These are phyloP conservation scores for Ciconia nigra DNA, from an alignment of 2,797 vertebrate species.

Conservation along the genomic window DNA sequence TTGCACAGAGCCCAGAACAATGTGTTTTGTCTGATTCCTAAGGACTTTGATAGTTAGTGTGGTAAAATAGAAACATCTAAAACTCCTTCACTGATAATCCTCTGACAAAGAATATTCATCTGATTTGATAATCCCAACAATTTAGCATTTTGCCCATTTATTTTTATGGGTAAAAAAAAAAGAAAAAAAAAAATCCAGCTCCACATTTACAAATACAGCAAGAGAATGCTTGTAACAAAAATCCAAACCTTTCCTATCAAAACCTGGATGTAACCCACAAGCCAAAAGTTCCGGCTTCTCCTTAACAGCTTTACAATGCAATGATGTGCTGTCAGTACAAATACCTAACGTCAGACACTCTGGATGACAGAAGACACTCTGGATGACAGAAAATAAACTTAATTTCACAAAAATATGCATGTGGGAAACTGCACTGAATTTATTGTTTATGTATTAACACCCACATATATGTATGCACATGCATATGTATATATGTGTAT, in stretches of 20 bases:
- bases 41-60: not conserved
- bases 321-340: not conserved
- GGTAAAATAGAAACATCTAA: not conserved
- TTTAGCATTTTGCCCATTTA: not conserved
- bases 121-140: not conserved
- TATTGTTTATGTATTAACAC: not conserved
- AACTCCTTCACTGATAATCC: not conserved
- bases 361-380: not conserved
- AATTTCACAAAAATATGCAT: not conserved
- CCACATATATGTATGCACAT: not conserved
- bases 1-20: not conserved
- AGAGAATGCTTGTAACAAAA: not conserved
- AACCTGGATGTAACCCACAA: not conserved
- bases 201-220: not conserved
- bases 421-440: not conserved
- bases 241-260: not conserved
- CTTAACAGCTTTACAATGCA: not conserved
- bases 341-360: not conserved
- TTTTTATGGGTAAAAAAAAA: not conserved
- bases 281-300: not conserved
- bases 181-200: not conserved
- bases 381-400: not conserved
- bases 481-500: not conserved
- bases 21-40: not conserved
- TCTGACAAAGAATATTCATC: not conserved